A percentile compares a stretch with the other conserved stretches of the same genome.
phyloP scores from a whole-genome alignment of 2,113 vertebrate genomes.

The Crotalus horridus region DNA sequence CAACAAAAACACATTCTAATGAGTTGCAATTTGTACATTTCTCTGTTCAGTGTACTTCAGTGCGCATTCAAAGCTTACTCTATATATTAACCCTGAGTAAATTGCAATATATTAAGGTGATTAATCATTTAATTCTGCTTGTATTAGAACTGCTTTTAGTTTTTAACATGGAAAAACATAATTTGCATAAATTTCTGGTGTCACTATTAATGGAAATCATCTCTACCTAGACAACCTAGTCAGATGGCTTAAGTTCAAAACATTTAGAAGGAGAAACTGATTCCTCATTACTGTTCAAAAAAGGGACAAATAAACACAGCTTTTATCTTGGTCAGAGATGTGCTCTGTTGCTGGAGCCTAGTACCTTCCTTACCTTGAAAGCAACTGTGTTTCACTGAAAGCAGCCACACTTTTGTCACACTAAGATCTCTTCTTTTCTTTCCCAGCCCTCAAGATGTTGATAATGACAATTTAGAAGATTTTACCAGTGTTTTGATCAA shows the following conservation, averaged over 20 bases:
- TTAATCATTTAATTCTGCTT: neutral
- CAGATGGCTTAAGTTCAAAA: neutral
- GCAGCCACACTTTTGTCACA: neutral
- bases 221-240: neutral
- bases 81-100: neutral
- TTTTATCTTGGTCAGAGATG: neutral
- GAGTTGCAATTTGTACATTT: neutral
- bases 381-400: neutral
- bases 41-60: neutral
- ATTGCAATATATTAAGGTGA: neutral
- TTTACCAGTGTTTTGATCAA: conserved; percentile 43
- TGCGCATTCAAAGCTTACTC: neutral
- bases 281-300: neutral
- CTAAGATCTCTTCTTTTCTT: neutral
- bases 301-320: neutral
- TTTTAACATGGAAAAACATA: neutral
- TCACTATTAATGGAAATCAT: neutral
- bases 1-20: neutral
- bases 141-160: neutral
- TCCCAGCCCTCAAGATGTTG: conserved; percentile 44
- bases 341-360: neutral
- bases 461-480: conserved; percentile 9
- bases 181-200: neutral
- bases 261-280: neutral
- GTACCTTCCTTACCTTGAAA: neutral